Evolutionary conservation across 2,797 vertebrate species (phyloP).

Genomic region (Pantherophis alleghaniensis): DNA sequence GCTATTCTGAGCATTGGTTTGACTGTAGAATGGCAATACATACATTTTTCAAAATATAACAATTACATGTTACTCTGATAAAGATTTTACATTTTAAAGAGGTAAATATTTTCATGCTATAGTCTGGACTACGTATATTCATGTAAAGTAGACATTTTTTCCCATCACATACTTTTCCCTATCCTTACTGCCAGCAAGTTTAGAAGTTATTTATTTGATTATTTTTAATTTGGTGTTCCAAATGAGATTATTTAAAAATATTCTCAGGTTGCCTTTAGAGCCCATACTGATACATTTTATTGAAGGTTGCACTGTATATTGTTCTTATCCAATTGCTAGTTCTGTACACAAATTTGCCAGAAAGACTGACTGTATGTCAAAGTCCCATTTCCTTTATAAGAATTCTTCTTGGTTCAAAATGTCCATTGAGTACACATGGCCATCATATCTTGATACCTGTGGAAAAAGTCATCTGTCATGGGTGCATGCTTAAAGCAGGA

Average conservation of each 20-base stretch:
- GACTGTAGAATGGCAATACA: not conserved
- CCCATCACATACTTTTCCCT: not conserved
- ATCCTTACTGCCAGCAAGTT: not conserved
- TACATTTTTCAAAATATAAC: not conserved
- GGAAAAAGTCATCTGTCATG: not conserved
- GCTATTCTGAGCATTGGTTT: not conserved
- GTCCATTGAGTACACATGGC: not conserved
- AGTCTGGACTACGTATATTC: not conserved
- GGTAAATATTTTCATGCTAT: not conserved
- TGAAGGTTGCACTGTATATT: not conserved
- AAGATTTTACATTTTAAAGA: not conserved
- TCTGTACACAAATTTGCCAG: not conserved
- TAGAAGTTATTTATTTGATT: not conserved
- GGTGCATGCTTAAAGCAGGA: constrained; percentile 10
- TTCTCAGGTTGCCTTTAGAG: not conserved
- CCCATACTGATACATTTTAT: not conserved
- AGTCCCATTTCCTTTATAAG: not conserved
- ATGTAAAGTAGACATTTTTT: not conserved
- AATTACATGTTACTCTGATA: not conserved
- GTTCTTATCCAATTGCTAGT: not conserved
- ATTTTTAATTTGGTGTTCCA: not conserved
- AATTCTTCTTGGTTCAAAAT: not conserved
- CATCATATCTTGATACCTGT: not conserved
- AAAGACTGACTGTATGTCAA: not conserved
- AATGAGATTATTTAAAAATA: not conserved